Evolutionary conservation across 2,797 vertebrate genomes (phyloP), one percentile per base, ranked within the genome.

Genomic region (Sebastes matsubarae): DNA sequence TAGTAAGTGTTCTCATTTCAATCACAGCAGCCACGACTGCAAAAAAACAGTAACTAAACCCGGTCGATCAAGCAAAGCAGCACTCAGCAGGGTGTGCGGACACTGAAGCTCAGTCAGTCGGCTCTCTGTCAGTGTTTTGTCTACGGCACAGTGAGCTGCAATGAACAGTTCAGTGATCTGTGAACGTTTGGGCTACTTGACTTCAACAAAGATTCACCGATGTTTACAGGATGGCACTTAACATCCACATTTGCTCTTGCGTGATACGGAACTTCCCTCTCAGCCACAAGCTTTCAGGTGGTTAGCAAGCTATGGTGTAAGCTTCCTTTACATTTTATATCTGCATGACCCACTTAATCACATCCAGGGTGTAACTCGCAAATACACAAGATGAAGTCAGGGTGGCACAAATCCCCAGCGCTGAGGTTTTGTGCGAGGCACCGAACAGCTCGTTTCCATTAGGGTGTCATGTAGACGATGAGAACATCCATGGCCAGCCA

Each of bases 361-460:
- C 58, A 70, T 42, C 24, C 59, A 65, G 52, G 67, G 61, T 75
- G 73, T 46, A 76, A 38, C 67, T 46, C 29, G 34, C 34, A 77
- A 22, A 73, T 14, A 59, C 29, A 75, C 34, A 68, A 42, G 16
- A 22, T 22, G 12, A 42, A 54, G 36, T n/a, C 24, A 10, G 54
- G 22, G 64, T 65, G 72, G 76, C 77, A 75, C 32, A 68, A 3
- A 59, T n/a, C 20, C 54, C 52, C 14, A 59, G 3, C 8, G 2
- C 30, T 68, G 69, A 52, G 50, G 65, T 86, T 76, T n/a, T n/a
- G 32, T 85, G 55, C 2, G 57, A 83, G 34, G 75, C 13, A 69
- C 42, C 69, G 32, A 89, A 88, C 84, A 75, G 74, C 55, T 57
- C 32, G 72, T 87, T 83, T 63, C 64, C 64, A 79, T 90, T 88